Evolutionary conservation across 2,888 invertebrate genomes (phyloP), one percentile per base, ranked within the genome.

Genomic region (Sphaeridia pumilis): DNA sequence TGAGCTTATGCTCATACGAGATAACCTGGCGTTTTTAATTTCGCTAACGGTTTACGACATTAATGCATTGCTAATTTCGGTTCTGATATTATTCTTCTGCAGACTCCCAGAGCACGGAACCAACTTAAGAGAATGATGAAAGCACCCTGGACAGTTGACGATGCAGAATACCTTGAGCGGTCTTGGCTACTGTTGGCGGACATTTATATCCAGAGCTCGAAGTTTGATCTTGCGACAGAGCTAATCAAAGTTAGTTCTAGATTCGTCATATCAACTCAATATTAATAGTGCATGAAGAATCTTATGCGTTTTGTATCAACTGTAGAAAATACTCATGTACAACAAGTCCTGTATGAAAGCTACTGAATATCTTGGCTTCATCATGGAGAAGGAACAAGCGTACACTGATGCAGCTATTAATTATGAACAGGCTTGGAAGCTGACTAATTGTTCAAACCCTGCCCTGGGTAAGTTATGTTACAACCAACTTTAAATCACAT

Each of bases 101-200:
- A 92, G 72, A 79, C 81, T 0, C 92, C 90, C 20, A 77, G 92
- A 47, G 94, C 95, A 0, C 83, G 93, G 66, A 92, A 89, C 69
- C 87, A 93, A 65, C 70, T 98, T 48, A 97, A 97, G 71, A 76
- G 90, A 26, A 80, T 95, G 20, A 79, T 84, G 0, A 86, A 88
- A 61, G 80, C 82, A 48, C 74, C 76, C 0, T 97, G 95, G 95
- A 89, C 83, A 14, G 88, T 93, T 63, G 92, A 94, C 69, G 93
- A 94, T 66, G 92, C 94, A 0, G 94, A 95, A 67, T 92, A 94
- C 66, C 74, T 97, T 55, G 97, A 97, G 73, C 80, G 87, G 57
- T 87, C 92, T 70, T 97, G 97, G 97, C 70, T 97, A 5, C 75
- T 95, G 43, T 74, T 95, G n/a, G 87, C 90, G 0, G 94, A 95